phyloP scores from a whole-genome alignment of 2,113 vertebrate species.

The Thamnophis sirtalis region DNA sequence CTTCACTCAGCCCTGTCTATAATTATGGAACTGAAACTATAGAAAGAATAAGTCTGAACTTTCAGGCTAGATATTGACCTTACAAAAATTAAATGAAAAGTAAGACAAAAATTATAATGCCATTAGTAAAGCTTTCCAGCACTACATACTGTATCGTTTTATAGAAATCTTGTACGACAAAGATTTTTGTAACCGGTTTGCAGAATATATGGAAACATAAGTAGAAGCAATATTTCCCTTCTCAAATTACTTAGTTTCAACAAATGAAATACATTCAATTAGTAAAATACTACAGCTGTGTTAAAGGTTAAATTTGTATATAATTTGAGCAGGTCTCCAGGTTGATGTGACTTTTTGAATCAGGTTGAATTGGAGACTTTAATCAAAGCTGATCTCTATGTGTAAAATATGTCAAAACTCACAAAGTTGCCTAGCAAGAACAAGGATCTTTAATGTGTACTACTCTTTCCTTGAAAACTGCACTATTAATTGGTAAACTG shows the following conservation, averaged over 20 bases:
- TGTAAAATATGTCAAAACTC: background rate
- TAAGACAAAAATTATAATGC: background rate
- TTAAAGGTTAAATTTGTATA: background rate
- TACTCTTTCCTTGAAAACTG: background rate
- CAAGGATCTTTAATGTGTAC: background rate
- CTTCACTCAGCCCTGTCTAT: background rate
- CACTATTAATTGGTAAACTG: background rate
- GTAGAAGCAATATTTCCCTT: background rate
- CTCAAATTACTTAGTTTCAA: background rate
- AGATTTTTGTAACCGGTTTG: background rate
- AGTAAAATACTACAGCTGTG: background rate
- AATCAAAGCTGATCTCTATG: background rate
- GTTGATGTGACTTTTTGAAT: background rate
- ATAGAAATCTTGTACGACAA: background rate
- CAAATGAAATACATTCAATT: background rate
- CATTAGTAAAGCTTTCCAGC: background rate
- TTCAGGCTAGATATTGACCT: background rate
- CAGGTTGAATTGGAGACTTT: background rate
- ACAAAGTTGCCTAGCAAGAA: background rate
- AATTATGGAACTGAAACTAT: background rate
- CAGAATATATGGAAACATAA: background rate
- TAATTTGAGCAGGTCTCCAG: background rate
- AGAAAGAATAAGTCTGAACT: conserved; percentile 16
- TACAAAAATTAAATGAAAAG: background rate
- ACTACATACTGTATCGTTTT: background rate